Base-by-base conservation (phyloP, 2,888 invertebrate genomes). In the Drosophila formosana region DNA sequence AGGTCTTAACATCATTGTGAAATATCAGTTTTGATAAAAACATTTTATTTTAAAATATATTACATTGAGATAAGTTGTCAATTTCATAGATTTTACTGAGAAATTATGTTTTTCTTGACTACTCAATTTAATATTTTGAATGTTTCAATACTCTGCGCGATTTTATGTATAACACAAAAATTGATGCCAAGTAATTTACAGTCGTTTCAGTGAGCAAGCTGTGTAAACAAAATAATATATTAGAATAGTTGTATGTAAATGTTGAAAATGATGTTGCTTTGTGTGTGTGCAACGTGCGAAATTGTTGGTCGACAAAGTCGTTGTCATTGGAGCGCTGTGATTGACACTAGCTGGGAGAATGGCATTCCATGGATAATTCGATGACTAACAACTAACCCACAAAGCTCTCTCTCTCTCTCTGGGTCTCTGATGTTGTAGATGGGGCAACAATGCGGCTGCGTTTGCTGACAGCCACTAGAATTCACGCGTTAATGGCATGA, bases 401-500 rank as follows among this genome's bases (percentile, higher is more conserved):
- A 43, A 52, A 51, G 52, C 45, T 32, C 3, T 1, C 52, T 26
- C 3, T 3, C 39, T 41, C 13, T 11, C 25, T 25, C 34, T 34
- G 34, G 18, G 9, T 28, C 23, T 23, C 8, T 47, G 56, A 18
- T 18, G 18, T 18, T 1, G 18, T 18, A 18, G 2, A 18, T 37
- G 53, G 23, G 60, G 60, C 53, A 65, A 79, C 82, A 68, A 75
- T 76, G 86, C 67, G 68, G 65, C 68, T 58, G 56, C 56, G 56
- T 51, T 66, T 73, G 78, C 64, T 67, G 75, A 66, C 75, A 82
- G 75, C 64, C 72, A 66, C 66, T 75, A 60, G 60, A 72, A 75
- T 60, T 75, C 65, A 63, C 51, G 79, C 85, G 75, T 64, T 82
- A 78, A 78, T 81, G 75, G 57, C 65, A 75, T 60, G 67, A 58